Evolutionary conservation across 2,113 vertebrate species (phyloP).

Genomic region (Holacanthus passer): DNA sequence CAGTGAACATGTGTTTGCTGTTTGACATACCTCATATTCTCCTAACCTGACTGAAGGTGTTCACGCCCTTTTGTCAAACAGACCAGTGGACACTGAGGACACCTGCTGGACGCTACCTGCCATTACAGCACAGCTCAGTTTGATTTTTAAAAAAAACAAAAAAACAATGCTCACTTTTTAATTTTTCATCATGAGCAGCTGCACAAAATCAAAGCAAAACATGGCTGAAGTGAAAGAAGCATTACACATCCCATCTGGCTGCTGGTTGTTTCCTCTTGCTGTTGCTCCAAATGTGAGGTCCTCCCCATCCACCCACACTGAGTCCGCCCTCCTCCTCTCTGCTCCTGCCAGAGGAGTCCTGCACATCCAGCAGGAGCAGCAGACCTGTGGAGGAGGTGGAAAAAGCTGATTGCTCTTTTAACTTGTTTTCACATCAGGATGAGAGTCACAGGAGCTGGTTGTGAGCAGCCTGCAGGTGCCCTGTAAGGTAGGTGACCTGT

Average conservation of each 20-base stretch:
- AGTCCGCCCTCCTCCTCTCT: constrained; percentile 46
- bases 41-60: neutral
- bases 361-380: constrained; percentile 42
- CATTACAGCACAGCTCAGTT: constrained; percentile 17
- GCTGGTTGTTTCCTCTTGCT: neutral
- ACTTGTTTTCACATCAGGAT: constrained; percentile 1
- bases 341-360: constrained; percentile 13
- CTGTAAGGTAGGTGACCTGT: constrained; percentile 40
- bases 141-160: neutral
- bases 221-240: neutral
- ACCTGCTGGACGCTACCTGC: constrained; percentile 49
- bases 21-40: constrained; percentile 17
- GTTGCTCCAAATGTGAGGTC: neutral
- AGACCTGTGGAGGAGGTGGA: constrained; percentile 30
- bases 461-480: neutral
- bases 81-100: constrained; percentile 23
- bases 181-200: neutral
- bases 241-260: neutral
- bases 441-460: neutral
- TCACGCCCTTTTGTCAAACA: constrained; percentile 70
- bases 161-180: neutral
- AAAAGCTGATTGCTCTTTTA: neutral
- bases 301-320: constrained; percentile 6
- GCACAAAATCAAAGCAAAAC: fast-evolving
- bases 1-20: neutral